phyloP scores from a whole-genome alignment of 1,140 invertebrate genomes.

The Brachionus asplanchnoidis region DNA sequence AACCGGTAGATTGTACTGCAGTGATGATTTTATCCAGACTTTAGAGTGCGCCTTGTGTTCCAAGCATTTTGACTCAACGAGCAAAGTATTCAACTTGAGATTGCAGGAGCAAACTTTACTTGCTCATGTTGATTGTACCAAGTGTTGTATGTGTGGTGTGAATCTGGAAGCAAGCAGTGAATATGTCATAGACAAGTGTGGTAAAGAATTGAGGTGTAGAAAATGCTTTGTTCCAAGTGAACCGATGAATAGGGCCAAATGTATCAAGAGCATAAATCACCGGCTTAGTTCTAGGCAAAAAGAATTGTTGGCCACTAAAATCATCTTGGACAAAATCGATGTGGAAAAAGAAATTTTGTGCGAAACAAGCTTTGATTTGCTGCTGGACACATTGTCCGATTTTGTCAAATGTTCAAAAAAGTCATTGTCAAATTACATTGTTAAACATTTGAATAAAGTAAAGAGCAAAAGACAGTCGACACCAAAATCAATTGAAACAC shows the following conservation, averaged over 20 bases:
- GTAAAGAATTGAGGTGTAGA: neutral
- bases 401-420: slow-evolving; percentile 36
- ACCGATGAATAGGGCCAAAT: neutral
- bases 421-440: slow-evolving; percentile 1
- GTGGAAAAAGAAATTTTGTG: neutral
- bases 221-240: neutral
- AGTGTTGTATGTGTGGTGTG: neutral
- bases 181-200: neutral
- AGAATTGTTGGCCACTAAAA: slow-evolving; percentile 1
- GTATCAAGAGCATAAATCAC: neutral
- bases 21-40: neutral
- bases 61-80: neutral
- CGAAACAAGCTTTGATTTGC: neutral
- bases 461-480: neutral
- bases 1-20: neutral
- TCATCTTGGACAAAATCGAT: neutral
- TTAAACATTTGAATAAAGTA: neutral
- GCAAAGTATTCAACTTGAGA: neutral
- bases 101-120: neutral
- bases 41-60: neutral
- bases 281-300: slow-evolving; percentile 35
- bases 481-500: neutral
- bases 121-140: neutral
- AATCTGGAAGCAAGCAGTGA: neutral
- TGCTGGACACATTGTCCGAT: neutral